phyloP scores from a whole-genome alignment of 2,113 vertebrate genomes.

The Choloepus hoffmanni region DNA sequence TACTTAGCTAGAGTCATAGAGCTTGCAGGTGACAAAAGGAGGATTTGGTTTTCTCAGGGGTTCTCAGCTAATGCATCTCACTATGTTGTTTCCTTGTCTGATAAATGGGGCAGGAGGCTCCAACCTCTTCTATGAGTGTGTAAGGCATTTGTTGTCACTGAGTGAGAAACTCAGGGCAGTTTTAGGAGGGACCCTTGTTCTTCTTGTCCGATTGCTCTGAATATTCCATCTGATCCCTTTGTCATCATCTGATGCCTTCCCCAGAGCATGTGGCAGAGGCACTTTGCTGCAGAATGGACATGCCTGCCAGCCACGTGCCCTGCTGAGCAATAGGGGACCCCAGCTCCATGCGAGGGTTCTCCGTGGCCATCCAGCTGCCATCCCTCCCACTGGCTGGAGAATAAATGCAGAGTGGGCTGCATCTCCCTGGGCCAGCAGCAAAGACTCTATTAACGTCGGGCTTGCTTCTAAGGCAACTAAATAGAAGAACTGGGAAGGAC shows the following conservation, averaged over 20 bases:
- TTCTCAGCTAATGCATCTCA: neutral
- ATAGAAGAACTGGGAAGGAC: constrained; percentile 58
- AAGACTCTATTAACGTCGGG: neutral
- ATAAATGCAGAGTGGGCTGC: neutral
- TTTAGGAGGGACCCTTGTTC: too few relatives aligned
- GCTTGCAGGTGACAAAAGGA: neutral
- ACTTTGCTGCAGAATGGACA: neutral
- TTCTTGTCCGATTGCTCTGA: neutral
- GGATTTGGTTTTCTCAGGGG: neutral
- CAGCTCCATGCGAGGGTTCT: neutral
- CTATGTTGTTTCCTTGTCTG: neutral
- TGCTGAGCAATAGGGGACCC: neutral
- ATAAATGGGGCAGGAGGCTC: neutral
- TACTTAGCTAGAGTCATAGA: neutral
- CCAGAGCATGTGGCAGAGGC: neutral
- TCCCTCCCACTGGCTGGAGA: neutral
- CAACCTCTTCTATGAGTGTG: neutral
- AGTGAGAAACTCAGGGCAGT: neutral
- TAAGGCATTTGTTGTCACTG: neutral
- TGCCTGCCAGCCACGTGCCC: neutral
- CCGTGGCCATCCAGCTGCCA: neutral
- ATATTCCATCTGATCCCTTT: neutral
- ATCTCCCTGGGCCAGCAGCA: neutral
- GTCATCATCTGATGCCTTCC: neutral
- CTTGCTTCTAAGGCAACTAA: neutral